Evolutionary conservation across 1,140 invertebrate genomes (phyloP).

Genomic region (Heliconius hewitsoni): DNA sequence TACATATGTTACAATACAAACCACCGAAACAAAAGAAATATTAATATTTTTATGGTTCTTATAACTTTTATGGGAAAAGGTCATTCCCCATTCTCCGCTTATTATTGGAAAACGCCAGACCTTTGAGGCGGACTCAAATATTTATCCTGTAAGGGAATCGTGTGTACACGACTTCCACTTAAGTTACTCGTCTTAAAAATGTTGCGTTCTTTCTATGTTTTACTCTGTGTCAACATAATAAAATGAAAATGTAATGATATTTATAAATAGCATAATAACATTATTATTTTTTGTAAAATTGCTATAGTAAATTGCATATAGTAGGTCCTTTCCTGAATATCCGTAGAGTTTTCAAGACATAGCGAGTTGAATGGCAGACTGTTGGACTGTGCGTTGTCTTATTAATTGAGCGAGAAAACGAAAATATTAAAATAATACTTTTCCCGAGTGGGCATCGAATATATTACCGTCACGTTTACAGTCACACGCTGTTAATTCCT

Average conservation of each 20-base stretch:
- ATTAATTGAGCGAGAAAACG: no score
- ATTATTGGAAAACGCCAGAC: conserved; percentile 9
- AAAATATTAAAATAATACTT: no score
- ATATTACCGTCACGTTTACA: no score
- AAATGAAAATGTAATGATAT: background rate
- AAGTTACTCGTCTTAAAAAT: background rate
- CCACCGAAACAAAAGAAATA: background rate
- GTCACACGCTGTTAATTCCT: no score
- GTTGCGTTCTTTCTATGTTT: background rate
- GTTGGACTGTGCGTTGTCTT: no score
- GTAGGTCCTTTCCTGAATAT: no score
- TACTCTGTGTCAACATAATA: conserved; percentile 3
- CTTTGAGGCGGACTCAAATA: background rate
- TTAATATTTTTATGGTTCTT: conserved; percentile 10
- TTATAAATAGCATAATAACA: background rate
- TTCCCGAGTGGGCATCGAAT: no score
- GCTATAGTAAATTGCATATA: no score
- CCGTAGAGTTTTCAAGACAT: no score
- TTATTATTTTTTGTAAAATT: no score
- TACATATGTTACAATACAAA: background rate
- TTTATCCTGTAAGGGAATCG: background rate
- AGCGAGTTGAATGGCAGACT: no score
- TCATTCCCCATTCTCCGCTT: conserved; percentile 5
- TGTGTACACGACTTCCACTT: conserved; percentile 5
- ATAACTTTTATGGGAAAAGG: conserved; percentile 10